Percentiles rank a stretch among this genome's conserved stretches.
phyloP scores from a whole-genome alignment of 2,888 invertebrate genomes.

The Cataglyphis rosenhaueri region DNA sequence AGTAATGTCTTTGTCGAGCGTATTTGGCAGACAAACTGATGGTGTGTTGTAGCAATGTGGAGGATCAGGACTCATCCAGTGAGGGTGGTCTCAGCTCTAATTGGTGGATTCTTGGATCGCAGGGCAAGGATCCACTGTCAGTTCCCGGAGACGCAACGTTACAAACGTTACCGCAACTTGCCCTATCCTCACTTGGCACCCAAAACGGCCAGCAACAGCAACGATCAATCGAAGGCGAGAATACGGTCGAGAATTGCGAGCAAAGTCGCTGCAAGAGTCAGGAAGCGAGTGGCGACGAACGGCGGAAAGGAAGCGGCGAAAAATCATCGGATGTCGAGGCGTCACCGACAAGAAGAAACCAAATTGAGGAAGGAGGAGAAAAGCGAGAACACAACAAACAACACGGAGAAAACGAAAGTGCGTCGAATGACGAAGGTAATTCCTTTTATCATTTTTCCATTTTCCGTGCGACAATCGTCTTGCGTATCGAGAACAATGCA shows the following conservation, averaged over 20 bases:
- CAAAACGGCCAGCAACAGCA: slow-evolving; percentile 47
- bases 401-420: neutral
- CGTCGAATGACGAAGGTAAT: slow-evolving; percentile 36
- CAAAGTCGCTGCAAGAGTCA: neutral
- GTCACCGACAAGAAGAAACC: neutral
- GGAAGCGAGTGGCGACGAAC: slow-evolving; percentile 30
- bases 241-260: neutral
- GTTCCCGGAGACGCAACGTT: slow-evolving; percentile 75
- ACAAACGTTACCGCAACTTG: slow-evolving; percentile 78
- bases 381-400: slow-evolving; percentile 19
- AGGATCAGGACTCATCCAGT: slow-evolving; percentile 79
- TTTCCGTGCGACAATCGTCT: neutral
- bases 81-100: slow-evolving; percentile 80
- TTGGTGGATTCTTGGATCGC: slow-evolving; percentile 83
- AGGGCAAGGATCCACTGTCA: slow-evolving; percentile 77
- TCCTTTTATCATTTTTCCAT: neutral
- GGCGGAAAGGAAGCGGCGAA: neutral
- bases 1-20: slow-evolving; percentile 58
- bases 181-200: slow-evolving; percentile 77
- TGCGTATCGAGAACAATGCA: neutral
- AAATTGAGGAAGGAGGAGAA: slow-evolving; percentile 8
- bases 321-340: neutral
- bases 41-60: slow-evolving; percentile 82
- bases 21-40: slow-evolving; percentile 75
- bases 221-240: slow-evolving; percentile 6